Base-by-base conservation (phyloP, 2,113 vertebrate species). In the Uria lomvia region DNA sequence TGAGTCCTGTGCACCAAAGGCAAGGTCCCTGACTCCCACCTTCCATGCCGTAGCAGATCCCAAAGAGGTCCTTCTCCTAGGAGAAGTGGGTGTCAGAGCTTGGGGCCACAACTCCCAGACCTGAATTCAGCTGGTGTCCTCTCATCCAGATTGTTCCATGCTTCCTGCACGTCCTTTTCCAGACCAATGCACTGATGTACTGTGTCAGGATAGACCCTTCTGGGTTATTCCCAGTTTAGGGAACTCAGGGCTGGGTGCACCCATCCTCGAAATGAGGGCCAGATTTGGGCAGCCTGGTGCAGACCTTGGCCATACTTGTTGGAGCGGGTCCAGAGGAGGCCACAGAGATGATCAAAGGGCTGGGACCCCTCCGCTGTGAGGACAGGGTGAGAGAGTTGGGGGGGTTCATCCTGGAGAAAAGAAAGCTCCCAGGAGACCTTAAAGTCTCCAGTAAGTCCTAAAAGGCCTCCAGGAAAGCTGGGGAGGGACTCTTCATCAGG, bases 181-280 rank as follows among this genome's bases (percentile, higher is more conserved):
- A 86, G 62, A 42, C 36, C 24, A 1, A 1, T 1, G 6, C 30
- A 30, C 15, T 2, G 0, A 63, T 9, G 29, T 13, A 20, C 42
- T 3, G 0, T 22, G 29, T 24, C 58, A 23, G 17, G 43, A 45
- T 19, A 50, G 32, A 78, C 8, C n/a, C 15, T 34, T 26, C 42
- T 15, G 30, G 42, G 5, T 63, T 63, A 56, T 18, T 71, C 36
- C 58, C 23, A 27, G 26, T 42, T 36, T 8, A 49, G 56, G 17
- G 40, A n/a, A 27, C 8, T n/a, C 29, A 8, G 56, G n/a, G 17
- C 14, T 74, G 50, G 15, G 42, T 13, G 6, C 29, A 5, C 9
- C 58, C 27, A 10, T 26, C 14, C 27, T 47, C 1, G 1, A 24
- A 23, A 29, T 38, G 38, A 34, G 6, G 23, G 8, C 8, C 47